These are phyloP conservation scores for Nematostella vectensis DNA, from an alignment of 92 coral and sea anemone genomes.

Conservation along the genomic window DNA sequence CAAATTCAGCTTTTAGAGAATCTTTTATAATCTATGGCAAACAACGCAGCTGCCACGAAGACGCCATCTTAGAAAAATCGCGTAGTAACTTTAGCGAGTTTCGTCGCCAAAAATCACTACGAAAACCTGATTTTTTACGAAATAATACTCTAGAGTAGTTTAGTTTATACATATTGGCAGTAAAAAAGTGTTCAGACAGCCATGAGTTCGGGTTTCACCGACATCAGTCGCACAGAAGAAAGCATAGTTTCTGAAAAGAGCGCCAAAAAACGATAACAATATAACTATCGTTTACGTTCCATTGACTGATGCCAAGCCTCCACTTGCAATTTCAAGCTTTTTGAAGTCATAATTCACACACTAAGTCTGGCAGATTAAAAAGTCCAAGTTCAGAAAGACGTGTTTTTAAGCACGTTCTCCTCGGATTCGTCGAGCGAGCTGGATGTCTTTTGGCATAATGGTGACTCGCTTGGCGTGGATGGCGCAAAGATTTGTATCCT, in stretches of 20 bases:
- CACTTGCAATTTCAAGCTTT: too few relatives aligned
- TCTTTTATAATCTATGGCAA: too few relatives aligned
- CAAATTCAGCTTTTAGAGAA: neutral
- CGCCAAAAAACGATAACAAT: too few relatives aligned
- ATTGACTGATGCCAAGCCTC: too few relatives aligned
- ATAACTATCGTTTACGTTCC: too few relatives aligned
- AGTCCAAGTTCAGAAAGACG: slow-evolving; percentile 1
- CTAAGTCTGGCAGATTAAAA: neutral
- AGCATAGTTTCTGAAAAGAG: too few relatives aligned
- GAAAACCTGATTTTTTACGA: too few relatives aligned
- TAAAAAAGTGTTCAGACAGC: too few relatives aligned
- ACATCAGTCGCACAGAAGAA: too few relatives aligned
- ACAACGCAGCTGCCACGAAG: slow-evolving; percentile 4
- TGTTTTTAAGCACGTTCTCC: slow-evolving; percentile 74
- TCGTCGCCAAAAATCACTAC: neutral
- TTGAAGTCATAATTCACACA: neutral
- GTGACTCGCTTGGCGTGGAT: slow-evolving; percentile 99
- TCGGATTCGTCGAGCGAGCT: slow-evolving; percentile 97
- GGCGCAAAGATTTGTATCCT: slow-evolving; percentile 98
- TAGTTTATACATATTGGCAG: too few relatives aligned
- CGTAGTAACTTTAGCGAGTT: neutral
- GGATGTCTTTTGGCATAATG: slow-evolving; percentile 99
- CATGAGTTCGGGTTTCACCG: too few relatives aligned
- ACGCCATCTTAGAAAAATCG: neutral
- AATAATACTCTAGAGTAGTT: too few relatives aligned